These are phyloP conservation scores for Thoracochromis brauschi DNA, from an alignment of 2,113 vertebrate genomes.

Conservation along the genomic window DNA sequence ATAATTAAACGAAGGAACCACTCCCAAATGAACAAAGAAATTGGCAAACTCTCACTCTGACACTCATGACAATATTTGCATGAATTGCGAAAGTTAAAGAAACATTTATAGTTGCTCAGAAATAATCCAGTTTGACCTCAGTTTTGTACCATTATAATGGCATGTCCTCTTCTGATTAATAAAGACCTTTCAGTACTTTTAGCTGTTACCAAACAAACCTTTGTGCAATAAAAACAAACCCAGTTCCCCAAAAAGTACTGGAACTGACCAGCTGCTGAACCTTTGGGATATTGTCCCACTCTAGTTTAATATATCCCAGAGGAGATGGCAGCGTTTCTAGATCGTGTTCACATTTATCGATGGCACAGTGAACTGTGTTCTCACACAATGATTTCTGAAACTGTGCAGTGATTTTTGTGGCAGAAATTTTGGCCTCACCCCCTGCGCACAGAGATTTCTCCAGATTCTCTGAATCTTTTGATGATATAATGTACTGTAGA, in stretches of 20 bases:
- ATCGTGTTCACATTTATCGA: fast-evolving
- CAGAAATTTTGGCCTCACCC: neutral
- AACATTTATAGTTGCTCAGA: neutral
- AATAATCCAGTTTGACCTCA: neutral
- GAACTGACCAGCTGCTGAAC: neutral
- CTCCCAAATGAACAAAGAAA: neutral
- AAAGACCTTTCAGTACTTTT: neutral
- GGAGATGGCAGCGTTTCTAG: neutral
- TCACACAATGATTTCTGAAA: neutral
- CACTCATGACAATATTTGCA: neutral
- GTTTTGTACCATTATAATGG: neutral
- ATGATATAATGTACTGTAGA: neutral
- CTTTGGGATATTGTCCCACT: neutral
- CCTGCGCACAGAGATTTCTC: neutral
- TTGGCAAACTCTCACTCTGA: neutral
- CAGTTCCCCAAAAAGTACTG: neutral
- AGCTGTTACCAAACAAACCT: neutral
- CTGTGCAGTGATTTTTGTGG: neutral
- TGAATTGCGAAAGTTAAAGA: neutral
- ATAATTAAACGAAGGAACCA: neutral
- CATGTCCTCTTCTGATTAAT: neutral
- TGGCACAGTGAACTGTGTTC: neutral
- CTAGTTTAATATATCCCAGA: neutral
- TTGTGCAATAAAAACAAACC: neutral
- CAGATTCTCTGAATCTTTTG: neutral